Conservation (phyloP, 2,888 invertebrate genomes). For the Linnaemya vulpina region DNA sequence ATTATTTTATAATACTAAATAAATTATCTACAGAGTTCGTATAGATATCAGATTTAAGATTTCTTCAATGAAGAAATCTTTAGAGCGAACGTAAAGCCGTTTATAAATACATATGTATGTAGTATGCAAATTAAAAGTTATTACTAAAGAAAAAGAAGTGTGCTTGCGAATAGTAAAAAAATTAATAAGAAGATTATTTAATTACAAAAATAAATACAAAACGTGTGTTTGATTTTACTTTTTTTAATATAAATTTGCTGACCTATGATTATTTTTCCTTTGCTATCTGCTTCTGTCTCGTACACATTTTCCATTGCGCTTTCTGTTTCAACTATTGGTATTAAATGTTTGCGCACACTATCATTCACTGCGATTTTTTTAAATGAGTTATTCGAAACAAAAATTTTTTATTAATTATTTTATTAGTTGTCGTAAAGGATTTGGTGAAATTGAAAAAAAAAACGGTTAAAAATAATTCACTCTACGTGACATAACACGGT, state of each 20-base stretch:
- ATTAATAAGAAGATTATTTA: conserved; percentile 39
- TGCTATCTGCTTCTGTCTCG: conserved; percentile 77
- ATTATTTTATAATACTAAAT: conserved; percentile 2
- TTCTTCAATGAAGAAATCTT: conserved; percentile 1
- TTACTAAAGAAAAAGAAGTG: conserved; percentile 53
- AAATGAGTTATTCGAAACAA: conserved; percentile 52
- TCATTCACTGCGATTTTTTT: conserved; percentile 75
- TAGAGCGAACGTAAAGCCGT: conserved; percentile 28
- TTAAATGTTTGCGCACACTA: conserved; percentile 76
- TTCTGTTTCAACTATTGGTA: conserved; percentile 80
- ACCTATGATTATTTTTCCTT: conserved; percentile 85
- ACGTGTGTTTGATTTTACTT: conserved; percentile 10
- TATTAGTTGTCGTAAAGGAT: conserved; percentile 41
- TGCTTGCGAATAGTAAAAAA: conserved; percentile 42
- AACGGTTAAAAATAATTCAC: conserved; percentile 54
- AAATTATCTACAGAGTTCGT: conserved; percentile 55
- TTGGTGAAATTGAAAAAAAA: conserved; percentile 45
- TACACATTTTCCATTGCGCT: conserved; percentile 76
- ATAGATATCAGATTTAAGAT: not conserved
- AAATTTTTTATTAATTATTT: conserved; percentile 32
- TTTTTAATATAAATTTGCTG: conserved; percentile 75
- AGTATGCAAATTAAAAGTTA: conserved; percentile 58
- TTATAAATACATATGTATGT: conserved; percentile 11
- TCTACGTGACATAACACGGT: conserved; percentile 37
- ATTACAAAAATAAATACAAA: conserved; percentile 51